A percentile compares a stretch with the other conserved stretches of the same genome.
Evolutionary conservation across 2,113 vertebrate species (phyloP).

Genomic region (Alexandromys fortis): DNA sequence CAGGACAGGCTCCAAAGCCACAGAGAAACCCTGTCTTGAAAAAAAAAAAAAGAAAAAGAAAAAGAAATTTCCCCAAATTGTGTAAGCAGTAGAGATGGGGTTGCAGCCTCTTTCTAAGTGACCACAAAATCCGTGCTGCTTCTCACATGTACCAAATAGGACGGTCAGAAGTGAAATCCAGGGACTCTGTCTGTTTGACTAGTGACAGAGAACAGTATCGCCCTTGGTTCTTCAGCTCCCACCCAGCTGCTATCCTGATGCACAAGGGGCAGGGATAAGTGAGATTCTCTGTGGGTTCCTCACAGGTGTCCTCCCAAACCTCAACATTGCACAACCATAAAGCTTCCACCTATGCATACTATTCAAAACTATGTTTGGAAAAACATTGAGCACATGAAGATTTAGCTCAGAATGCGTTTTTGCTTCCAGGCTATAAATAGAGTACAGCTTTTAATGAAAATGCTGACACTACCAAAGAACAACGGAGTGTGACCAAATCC

Average conservation of each 20-base stretch:
- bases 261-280: not conserved
- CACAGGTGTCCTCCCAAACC: constrained; percentile 10
- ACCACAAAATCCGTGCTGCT: not conserved
- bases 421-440: constrained; percentile 73
- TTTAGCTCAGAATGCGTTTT: constrained; percentile 71
- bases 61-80: constrained; percentile 14
- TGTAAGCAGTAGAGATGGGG: not conserved
- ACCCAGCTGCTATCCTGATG: not conserved
- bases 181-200: not conserved
- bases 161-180: not conserved
- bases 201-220: not conserved
- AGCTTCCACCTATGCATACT: constrained; percentile 52
- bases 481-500: constrained; percentile 57
- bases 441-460: constrained; percentile 69
- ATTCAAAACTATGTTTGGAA: constrained; percentile 66
- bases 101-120: not conserved
- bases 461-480: constrained; percentile 62
- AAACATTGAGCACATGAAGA: constrained; percentile 58
- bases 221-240: not conserved
- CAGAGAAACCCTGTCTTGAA: no score
- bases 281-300: not conserved
- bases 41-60: no score
- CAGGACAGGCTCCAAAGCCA: no score
- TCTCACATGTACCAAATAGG: not conserved
- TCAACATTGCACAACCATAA: constrained; percentile 40